Base-by-base conservation (phyloP, 1,140 invertebrate genomes). In the Ceratoteleas bidentatus region DNA sequence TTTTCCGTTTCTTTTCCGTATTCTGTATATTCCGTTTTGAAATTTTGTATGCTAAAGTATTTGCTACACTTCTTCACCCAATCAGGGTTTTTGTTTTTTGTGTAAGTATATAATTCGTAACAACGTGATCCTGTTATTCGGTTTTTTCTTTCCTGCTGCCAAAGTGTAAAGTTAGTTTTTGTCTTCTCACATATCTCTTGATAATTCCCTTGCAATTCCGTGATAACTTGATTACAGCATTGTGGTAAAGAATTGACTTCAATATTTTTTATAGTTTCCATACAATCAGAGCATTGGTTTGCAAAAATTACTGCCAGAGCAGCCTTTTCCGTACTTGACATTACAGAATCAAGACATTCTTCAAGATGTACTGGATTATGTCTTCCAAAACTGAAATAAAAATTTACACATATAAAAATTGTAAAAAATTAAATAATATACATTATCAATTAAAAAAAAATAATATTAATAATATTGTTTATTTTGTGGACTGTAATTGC, bases 1-100 rank as follows among this genome's bases (percentile, higher is more conserved):
- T 11, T 36, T 79, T 85, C 78, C 0, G 24, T 60, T 24, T 72
- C 60, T 10, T 54, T 34, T 0, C 81, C 81, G 53, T 85, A 40
- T 7, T 69, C 53, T 6, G 58, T 82, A 14, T 77, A 80, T n/a
- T 70, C 64, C 0, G 16, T 57, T 56, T 50, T 81, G 40, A 84
- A 76, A 52, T 62, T 36, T 34, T 65, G 45, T 5, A 7, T 5
- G 33, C 49, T 11, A 36, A 84, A 81, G 34, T 73, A 54, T 0
- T 6, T 47, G 0, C 38, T 2, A 7, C 36, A 36, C 14, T 80
- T 80, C 8, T 64, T 73, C 36, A 6, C 36, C 70, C 69, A 74
- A 32, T 79, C 38, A 9, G 53, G 57, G 13, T 72, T 79, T 56
- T 56, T 72, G 24, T 64, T 79, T 60, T 53, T 79, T 9, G 54